Conservation (phyloP, 2,888 invertebrate species). For the Pheosia tremula region DNA sequence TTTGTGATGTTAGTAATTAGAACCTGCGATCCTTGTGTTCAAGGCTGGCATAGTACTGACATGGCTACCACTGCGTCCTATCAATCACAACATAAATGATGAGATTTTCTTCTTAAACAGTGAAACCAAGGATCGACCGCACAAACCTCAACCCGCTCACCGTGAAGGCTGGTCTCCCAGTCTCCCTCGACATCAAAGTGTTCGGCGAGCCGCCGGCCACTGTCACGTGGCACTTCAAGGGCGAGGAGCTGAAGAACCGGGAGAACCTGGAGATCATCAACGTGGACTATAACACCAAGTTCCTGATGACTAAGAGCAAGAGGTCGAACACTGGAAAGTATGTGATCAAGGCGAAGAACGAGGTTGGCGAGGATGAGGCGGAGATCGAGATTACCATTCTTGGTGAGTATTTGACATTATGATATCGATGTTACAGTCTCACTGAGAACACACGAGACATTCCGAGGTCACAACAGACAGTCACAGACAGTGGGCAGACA, state of each 20-base stretch:
- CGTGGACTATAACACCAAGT: slow-evolving; percentile 95
- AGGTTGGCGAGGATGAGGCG: slow-evolving; percentile 96
- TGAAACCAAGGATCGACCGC: slow-evolving; percentile 97
- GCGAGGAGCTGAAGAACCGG: slow-evolving; percentile 84
- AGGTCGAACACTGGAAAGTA: slow-evolving; percentile 94
- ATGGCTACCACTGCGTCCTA: too few relatives aligned
- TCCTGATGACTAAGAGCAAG: slow-evolving; percentile 92
- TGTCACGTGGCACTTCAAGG: slow-evolving; percentile 95
- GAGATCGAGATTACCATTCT: slow-evolving; percentile 95
- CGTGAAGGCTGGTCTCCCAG: slow-evolving; percentile 95
- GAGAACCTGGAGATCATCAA: slow-evolving; percentile 90
- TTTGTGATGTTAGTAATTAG: too few relatives aligned
- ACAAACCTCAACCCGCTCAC: slow-evolving; percentile 93
- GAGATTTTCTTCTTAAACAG: slow-evolving; percentile 70
- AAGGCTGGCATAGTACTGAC: too few relatives aligned
- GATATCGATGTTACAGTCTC: background rate
- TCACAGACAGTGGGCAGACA: too few relatives aligned
- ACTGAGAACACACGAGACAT: too few relatives aligned
- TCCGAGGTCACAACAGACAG: too few relatives aligned
- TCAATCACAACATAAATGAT: too few relatives aligned
- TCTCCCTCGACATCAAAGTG: slow-evolving; percentile 94
- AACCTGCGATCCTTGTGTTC: too few relatives aligned
- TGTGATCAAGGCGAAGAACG: slow-evolving; percentile 94
- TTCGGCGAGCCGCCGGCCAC: slow-evolving; percentile 97
- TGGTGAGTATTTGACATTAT: slow-evolving; percentile 59